Evolutionary conservation across 2,888 invertebrate species (phyloP), one percentile per base, ranked within the genome.

Genomic region (Acanthoscelides obtectus): DNA sequence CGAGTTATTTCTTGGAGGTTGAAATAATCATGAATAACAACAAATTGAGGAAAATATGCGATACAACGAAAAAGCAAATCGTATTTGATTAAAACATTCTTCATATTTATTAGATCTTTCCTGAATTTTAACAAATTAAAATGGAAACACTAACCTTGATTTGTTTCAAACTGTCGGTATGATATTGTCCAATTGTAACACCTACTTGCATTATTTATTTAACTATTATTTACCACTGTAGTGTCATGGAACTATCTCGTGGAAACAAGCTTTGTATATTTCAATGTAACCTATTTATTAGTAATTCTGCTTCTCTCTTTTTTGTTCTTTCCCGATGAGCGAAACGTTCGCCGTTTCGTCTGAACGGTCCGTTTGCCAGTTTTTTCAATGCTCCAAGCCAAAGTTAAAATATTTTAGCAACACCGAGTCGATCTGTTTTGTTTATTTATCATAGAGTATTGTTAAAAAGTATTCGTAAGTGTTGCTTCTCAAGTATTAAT

Each of bases 401-500:
- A 84, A 84, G 83, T 81, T 79, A 76, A 77, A 77, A 76, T 79
- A 79, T 77, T 76, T 75, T 77, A 76, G 76, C 77, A 75, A 72
- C 77, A 72, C 72, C 45, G 45, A 45, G 45, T 45, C 45, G 45
- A 45, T 45, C 45, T 45, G 6, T 45, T 45, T 45, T 25, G 25
- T 66, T 65, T 64, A 69, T 72, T 64, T 71, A 45, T 64, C 68
- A 71, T 71, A 71, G 71, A 71, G 27, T 64, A 27, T 68, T 70
- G 68, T 68, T 66, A 65, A 69, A 69, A 67, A 27, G 67, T 66
- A 72, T 73, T 75, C 75, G 70, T 76, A 70, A 71, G 72, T 72
- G 75, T 72, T 76, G 79, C 76, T 45, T 45, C 45, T 12, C 80
- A 81, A 84, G 83, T 84, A 84, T 84, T 84, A 83, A 82, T 81